Base-by-base conservation (phyloP, 2,888 invertebrate genomes). In the Acrocyrtus sp. region DNA sequence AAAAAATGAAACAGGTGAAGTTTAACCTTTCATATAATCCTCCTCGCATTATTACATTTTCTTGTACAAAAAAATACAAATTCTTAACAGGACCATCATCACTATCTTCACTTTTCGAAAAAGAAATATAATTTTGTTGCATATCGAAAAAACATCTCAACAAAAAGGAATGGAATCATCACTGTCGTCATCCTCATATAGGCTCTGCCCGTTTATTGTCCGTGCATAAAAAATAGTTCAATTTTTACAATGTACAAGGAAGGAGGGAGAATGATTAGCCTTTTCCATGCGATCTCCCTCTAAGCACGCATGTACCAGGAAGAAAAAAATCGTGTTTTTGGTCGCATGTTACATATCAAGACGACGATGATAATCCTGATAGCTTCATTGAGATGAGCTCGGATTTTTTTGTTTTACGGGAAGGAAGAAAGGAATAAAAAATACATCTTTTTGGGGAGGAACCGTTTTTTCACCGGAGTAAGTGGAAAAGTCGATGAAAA, bases 1-100 rank as follows among this genome's bases (percentile, higher is more conserved):
- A n/a, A n/a, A n/a, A n/a, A 34, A 34, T 34, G 34, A 34, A 76
- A 70, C 70, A 70, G 63, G 67, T 76, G 62, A 75, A 56, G 61
- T 69, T 72, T 62, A 62, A 27, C 47, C 68, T 69, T 69, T 69
- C 69, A 69, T 62, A 61, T n/a, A 19, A 48, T 8, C 2, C 45
- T 34, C 34, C 5, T 34, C 34, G n/a, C 45, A 45, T 12, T 5
- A 45, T 45, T n/a, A 45, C 5, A n/a, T n/a, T n/a, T n/a, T n/a
- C n/a, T n/a, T n/a, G n/a, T n/a, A n/a, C n/a, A n/a, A n/a, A n/a
- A n/a, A n/a, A n/a, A n/a, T n/a, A n/a, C n/a, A n/a, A n/a, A n/a
- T n/a, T n/a, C n/a, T n/a, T n/a, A n/a, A n/a, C n/a, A n/a, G n/a
- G n/a, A n/a, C n/a, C n/a, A n/a, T n/a, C n/a, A n/a, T n/a, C n/a